A percentile compares a stretch with the other conserved stretches of the same genome.
Evolutionary conservation across 2,113 vertebrate genomes (phyloP).

Genomic region (Astatotilapia flaviijosephi): DNA sequence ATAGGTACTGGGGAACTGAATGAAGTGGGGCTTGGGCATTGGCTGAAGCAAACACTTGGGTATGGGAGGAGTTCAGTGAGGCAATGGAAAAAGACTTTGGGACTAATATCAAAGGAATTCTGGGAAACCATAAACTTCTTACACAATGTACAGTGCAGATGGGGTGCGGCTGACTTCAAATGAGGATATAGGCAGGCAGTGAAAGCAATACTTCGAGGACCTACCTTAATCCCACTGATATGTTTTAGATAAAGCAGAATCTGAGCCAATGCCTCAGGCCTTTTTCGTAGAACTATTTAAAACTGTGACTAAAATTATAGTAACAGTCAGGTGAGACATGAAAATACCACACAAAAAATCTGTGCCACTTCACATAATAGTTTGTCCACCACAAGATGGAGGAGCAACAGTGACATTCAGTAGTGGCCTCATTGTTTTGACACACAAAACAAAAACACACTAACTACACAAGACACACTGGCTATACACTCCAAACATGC

Average conservation of each 20-base stretch:
- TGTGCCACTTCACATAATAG: not conserved
- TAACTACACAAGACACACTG: not conserved
- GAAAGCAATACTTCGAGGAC: not conserved
- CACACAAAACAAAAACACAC: not conserved
- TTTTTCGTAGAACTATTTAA: not conserved
- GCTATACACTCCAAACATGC: not conserved
- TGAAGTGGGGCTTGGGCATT: too few relatives aligned
- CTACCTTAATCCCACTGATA: not conserved
- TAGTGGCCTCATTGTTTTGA: not conserved
- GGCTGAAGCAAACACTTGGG: not conserved
- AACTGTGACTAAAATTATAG: not conserved
- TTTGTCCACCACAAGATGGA: not conserved
- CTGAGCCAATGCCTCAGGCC: not conserved
- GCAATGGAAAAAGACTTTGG: not conserved
- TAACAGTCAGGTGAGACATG: not conserved
- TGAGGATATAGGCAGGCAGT: not conserved
- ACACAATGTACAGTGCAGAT: not conserved
- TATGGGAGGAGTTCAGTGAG: not conserved
- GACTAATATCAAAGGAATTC: not conserved
- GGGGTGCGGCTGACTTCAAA: not conserved
- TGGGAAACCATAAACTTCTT: not conserved
- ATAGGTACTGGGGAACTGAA: too few relatives aligned
- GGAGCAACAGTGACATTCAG: not conserved
- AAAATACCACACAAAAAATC: not conserved
- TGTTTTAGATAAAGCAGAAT: not conserved